Conservation (phyloP, 2,113 vertebrate species). For the Micromys minutus region DNA sequence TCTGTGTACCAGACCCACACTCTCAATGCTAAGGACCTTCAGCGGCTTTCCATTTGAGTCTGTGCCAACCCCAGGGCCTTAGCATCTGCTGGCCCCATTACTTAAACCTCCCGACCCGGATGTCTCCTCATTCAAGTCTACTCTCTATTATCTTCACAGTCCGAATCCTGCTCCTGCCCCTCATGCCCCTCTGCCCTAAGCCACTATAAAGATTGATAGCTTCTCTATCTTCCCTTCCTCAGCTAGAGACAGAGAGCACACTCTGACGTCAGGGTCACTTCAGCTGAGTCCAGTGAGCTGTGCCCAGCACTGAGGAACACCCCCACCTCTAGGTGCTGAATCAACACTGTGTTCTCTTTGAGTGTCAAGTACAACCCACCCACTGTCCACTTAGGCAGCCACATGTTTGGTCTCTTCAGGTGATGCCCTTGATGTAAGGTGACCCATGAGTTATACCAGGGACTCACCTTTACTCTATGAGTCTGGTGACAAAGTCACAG, state of each 20-base stretch:
- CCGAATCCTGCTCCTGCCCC: background rate
- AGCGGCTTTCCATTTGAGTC: background rate
- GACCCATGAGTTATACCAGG: background rate
- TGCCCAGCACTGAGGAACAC: too few relatives aligned
- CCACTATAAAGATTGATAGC: background rate
- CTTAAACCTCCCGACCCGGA: background rate
- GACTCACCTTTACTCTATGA: background rate
- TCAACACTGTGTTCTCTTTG: fast-evolving
- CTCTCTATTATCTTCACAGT: background rate
- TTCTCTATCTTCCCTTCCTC: background rate
- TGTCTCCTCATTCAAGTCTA: background rate
- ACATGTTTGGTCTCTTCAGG: background rate
- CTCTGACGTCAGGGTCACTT: background rate
- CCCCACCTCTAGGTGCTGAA: fast-evolving
- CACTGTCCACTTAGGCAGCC: background rate
- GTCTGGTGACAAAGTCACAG: background rate
- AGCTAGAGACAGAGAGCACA: background rate
- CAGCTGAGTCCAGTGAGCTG: background rate
- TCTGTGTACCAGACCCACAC: background rate
- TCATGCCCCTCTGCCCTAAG: background rate
- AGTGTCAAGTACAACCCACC: fast-evolving
- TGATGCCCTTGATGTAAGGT: fast-evolving
- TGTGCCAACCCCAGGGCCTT: background rate
- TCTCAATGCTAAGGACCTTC: background rate
- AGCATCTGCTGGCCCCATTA: background rate